Evolutionary conservation across 2,888 invertebrate species (phyloP).

Genomic region (Rhagophthalmus giganteus): DNA sequence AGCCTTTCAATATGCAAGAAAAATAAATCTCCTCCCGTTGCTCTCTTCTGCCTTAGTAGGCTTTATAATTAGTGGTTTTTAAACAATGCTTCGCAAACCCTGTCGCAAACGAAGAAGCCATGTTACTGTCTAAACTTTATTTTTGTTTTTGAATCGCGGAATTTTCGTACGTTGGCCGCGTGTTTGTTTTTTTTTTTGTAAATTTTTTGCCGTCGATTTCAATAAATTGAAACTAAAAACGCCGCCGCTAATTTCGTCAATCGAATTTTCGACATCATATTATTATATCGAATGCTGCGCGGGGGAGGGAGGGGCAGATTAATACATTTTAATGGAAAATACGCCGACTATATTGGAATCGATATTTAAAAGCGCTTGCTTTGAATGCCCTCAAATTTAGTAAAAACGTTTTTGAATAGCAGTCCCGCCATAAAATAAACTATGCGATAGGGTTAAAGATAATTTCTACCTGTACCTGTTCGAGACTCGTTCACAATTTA

Average conservation of each 20-base stretch:
- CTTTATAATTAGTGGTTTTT: constrained; percentile 57
- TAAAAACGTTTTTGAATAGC: constrained; percentile 24
- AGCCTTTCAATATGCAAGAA: constrained; percentile 57
- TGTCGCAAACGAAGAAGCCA: constrained; percentile 31
- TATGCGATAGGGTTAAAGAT: constrained; percentile 35
- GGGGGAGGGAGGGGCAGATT: no score
- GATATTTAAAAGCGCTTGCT: constrained; percentile 22
- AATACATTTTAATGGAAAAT: constrained; percentile 22
- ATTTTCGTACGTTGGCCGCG: constrained; percentile 34
- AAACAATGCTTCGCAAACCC: constrained; percentile 51
- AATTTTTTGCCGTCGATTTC: background rate
- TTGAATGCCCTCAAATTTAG: constrained; percentile 21
- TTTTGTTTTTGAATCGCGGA: constrained; percentile 44
- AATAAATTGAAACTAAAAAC: background rate
- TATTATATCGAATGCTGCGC: no score
- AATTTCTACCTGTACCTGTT: constrained; percentile 29
- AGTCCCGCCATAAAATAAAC: constrained; percentile 33
- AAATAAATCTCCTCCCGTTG: constrained; percentile 53
- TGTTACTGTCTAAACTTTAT: constrained; percentile 28
- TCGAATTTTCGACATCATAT: no score
- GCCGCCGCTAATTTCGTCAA: background rate
- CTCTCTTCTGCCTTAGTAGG: constrained; percentile 48
- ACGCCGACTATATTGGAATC: constrained; percentile 20
- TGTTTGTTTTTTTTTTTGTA: background rate
- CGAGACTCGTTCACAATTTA: constrained; percentile 14